Evolutionary conservation across 23 tunicate genomes (phyloP).

Genomic region (Phallusia fumigata): DNA sequence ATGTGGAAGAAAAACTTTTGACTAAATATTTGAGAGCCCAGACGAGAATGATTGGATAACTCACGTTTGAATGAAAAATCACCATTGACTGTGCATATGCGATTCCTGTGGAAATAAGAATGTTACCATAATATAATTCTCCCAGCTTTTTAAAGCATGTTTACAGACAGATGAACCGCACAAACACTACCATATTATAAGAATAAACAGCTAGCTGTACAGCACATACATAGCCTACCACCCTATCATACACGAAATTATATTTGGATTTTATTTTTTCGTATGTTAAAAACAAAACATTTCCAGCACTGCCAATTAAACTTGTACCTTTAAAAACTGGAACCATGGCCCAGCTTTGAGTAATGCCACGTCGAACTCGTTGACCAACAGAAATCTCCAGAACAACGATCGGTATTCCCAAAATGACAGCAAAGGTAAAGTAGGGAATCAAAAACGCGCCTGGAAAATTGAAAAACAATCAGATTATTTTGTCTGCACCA

Average conservation of each 20-base stretch:
- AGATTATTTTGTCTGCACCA: too few species aligned
- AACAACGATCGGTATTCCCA: constrained; percentile 21
- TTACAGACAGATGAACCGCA: too few species aligned
- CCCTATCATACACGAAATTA: too few species aligned
- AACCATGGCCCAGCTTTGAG: constrained; percentile 15
- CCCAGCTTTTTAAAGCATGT: too few species aligned
- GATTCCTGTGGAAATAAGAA: constrained; percentile 16
- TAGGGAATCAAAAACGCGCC: constrained; percentile 42
- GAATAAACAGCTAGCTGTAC: too few species aligned
- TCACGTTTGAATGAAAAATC: background rate
- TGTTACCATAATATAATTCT: too few species aligned
- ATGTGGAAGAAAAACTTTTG: constrained; percentile 6
- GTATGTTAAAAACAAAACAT: too few species aligned
- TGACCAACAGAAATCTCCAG: constrained; percentile 35
- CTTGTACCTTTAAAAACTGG: constrained; percentile 44
- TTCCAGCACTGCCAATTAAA: too few species aligned
- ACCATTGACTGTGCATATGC: background rate
- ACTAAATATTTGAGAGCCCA: constrained; percentile 6
- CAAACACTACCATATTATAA: too few species aligned
- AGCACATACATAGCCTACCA: too few species aligned
- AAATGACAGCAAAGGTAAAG: background rate
- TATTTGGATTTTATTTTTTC: too few species aligned
- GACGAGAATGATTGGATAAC: background rate
- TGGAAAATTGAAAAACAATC: background rate
- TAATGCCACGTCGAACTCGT: constrained; percentile 14